Percentiles rank a stretch among this genome's conserved stretches.
phyloP scores from a whole-genome alignment of 1,140 invertebrate species.

The Lepidurus arcticus region DNA sequence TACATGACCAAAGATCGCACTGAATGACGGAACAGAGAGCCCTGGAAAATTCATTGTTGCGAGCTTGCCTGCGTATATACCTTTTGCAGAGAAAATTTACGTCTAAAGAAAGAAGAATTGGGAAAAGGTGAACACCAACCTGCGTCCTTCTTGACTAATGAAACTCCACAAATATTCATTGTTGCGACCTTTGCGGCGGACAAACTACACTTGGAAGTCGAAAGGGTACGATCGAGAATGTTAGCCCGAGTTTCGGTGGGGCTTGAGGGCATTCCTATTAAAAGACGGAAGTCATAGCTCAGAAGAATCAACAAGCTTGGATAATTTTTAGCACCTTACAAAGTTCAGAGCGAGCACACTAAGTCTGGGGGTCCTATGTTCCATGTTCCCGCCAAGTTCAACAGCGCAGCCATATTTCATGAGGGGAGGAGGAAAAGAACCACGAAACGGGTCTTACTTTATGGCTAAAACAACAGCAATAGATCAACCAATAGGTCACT shows the following conservation, averaged over 20 bases:
- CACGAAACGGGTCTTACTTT: neutral
- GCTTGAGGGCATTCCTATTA: neutral
- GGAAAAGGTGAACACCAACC: no score
- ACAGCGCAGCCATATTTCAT: constrained; percentile 15
- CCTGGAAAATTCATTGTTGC: neutral
- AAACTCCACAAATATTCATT: neutral
- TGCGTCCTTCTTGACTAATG: no score
- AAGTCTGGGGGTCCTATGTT: neutral
- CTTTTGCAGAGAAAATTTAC: no score
- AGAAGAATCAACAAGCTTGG: constrained; percentile 19
- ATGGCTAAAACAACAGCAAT: constrained; percentile 17
- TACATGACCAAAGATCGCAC: neutral
- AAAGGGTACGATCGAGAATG: neutral
- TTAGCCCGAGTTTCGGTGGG: no score
- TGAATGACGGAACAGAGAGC: neutral
- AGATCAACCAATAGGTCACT: constrained; percentile 12
- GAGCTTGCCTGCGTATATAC: neutral
- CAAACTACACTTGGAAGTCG: neutral
- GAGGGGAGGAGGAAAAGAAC: neutral
- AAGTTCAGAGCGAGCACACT: neutral
- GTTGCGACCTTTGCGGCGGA: neutral
- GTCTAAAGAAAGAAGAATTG: no score
- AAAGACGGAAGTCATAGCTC: constrained; percentile 21
- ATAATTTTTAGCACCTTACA: constrained; percentile 22
- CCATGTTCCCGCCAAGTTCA: constrained; percentile 17